Conservation (phyloP, 2,888 invertebrate genomes). For the Volucella zonaria region DNA sequence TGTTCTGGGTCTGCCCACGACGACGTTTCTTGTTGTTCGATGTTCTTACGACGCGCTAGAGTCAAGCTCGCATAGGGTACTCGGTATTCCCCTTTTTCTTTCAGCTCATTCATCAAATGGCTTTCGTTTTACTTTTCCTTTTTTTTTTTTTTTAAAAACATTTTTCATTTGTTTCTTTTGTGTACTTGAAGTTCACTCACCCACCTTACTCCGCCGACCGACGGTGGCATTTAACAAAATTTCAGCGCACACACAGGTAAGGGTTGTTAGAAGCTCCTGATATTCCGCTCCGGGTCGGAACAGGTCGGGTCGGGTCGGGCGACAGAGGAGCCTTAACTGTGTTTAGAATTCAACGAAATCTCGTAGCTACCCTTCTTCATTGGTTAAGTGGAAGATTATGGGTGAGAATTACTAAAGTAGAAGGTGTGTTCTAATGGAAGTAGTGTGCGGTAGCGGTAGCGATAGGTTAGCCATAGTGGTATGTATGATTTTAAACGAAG, state of each 20-base stretch:
- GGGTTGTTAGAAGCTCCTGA: not conserved
- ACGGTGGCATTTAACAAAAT: slow-evolving; percentile 53
- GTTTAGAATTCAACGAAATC: slow-evolving; percentile 18
- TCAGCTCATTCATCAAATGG: slow-evolving; percentile 24
- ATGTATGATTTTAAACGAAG: slow-evolving; percentile 3
- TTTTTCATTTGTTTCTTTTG: slow-evolving; percentile 21
- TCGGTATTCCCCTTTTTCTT: not conserved
- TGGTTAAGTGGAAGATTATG: not conserved
- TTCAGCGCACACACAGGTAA: slow-evolving; percentile 33
- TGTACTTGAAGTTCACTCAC: slow-evolving; percentile 29
- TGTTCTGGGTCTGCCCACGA: not conserved
- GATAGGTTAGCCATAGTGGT: no score
- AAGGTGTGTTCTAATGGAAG: slow-evolving; percentile 7
- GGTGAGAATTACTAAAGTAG: not conserved
- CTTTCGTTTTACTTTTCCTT: not conserved
- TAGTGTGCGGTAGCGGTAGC: not conserved
- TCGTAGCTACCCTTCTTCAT: not conserved
- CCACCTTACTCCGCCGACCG: not conserved
- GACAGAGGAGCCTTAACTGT: slow-evolving; percentile 5
- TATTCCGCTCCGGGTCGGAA: no score
- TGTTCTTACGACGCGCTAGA: no score
- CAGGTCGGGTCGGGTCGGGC: no score
- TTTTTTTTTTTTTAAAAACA: not conserved
- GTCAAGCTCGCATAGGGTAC: no score
- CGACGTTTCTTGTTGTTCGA: slow-evolving; percentile 4